phyloP scores from a whole-genome alignment of 2,113 vertebrate genomes.

The Pionites leucogaster region DNA sequence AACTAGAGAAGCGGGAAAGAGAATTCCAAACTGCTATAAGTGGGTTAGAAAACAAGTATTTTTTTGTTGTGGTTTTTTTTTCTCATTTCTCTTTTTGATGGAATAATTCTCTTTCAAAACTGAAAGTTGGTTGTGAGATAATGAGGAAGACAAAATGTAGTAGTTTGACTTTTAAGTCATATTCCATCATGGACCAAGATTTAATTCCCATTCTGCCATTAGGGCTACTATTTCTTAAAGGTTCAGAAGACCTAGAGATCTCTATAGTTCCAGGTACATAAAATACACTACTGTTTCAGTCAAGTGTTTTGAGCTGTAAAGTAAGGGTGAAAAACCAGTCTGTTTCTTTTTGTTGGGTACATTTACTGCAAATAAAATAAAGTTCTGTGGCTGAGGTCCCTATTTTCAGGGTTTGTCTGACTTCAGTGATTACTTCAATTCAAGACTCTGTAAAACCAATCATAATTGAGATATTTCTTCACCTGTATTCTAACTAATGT shows the following conservation, averaged over 20 bases:
- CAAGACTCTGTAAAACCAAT: not conserved
- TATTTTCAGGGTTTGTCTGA: not conserved
- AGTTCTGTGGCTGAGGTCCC: not conserved
- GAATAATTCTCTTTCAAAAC: not conserved
- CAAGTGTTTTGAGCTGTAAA: not conserved
- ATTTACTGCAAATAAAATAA: not conserved
- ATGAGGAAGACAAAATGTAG: not conserved
- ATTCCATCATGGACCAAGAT: not conserved
- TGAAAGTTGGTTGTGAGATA: not conserved
- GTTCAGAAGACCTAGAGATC: not conserved
- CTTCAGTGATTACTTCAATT: not conserved
- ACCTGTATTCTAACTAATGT: fast-evolving
- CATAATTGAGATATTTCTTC: not conserved
- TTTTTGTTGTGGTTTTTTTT: not conserved
- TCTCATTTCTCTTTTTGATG: not conserved
- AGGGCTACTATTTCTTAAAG: not conserved
- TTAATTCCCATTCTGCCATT: not conserved
- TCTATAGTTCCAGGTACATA: not conserved
- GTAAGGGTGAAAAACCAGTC: not conserved
- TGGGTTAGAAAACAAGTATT: not conserved
- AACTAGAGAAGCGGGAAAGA: not conserved
- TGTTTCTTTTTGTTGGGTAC: not conserved
- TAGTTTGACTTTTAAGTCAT: not conserved
- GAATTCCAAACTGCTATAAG: not conserved
- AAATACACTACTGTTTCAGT: not conserved